These are phyloP conservation scores for Suillia variegata DNA, from an alignment of 2,888 invertebrate genomes.

Conservation along the genomic window DNA sequence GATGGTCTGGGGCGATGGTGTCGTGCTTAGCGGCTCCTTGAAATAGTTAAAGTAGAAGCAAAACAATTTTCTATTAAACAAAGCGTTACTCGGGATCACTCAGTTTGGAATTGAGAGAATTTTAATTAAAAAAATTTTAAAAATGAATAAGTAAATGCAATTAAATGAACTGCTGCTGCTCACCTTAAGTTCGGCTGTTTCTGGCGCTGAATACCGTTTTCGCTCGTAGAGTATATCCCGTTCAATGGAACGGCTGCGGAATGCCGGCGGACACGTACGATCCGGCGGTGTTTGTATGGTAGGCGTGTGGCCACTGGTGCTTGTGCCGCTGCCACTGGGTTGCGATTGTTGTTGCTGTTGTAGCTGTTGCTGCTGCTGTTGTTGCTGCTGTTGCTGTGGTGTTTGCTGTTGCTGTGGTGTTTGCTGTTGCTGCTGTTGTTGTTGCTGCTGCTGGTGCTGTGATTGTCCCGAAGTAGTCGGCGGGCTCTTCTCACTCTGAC, in stretches of 20 bases:
- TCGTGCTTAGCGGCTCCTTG: constrained; percentile 57
- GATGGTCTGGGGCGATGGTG: constrained; percentile 58
- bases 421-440: constrained; percentile 22
- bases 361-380: constrained; percentile 23
- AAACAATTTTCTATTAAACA: too few species aligned
- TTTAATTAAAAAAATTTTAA: neutral
- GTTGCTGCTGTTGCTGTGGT: constrained; percentile 18
- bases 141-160: neutral
- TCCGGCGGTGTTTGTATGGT: constrained; percentile 52
- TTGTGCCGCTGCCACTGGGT: constrained; percentile 29
- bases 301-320: constrained; percentile 43
- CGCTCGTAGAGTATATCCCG: constrained; percentile 55
- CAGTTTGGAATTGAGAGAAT: neutral
- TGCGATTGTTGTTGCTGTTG: constrained; percentile 6
- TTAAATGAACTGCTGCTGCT: constrained; percentile 14
- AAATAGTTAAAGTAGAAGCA: too few species aligned
- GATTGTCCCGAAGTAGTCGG: constrained; percentile 39
- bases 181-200: constrained; percentile 52
- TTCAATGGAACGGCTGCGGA: constrained; percentile 58
- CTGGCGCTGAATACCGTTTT: constrained; percentile 54
- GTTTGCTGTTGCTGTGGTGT: constrained; percentile 9
- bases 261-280: constrained; percentile 56
- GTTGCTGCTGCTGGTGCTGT: constrained; percentile 28
- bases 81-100: too few species aligned
- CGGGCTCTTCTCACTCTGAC: constrained; percentile 41